A percentile compares a stretch with the other conserved stretches of the same genome.
phyloP scores from a whole-genome alignment of 1,140 invertebrate species.

The Maniola jurtina region DNA sequence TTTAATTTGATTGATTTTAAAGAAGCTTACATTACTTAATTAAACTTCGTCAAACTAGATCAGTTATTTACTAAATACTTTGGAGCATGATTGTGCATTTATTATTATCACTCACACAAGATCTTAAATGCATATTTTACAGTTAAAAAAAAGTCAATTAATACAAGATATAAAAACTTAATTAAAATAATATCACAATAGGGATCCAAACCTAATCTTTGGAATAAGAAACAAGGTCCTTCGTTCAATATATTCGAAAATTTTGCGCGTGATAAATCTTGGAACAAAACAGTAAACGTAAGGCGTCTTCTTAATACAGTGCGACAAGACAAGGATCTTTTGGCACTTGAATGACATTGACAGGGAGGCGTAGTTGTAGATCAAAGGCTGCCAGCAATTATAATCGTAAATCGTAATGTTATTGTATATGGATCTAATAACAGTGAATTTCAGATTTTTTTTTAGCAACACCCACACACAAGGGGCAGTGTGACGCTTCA shows the following conservation, averaged over 20 bases:
- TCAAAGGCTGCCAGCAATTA: no score
- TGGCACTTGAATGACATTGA: no score
- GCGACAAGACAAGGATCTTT: no score
- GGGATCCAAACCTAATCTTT: slow-evolving; percentile 23
- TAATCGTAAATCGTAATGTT: no score
- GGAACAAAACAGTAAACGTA: neutral
- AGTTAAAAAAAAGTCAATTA: slow-evolving; percentile 16
- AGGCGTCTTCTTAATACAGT: no score
- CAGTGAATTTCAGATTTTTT: no score
- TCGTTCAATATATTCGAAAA: neutral
- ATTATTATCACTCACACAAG: slow-evolving; percentile 13
- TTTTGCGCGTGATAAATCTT: slow-evolving; percentile 12
- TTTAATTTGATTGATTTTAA: neutral
- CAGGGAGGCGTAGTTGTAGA: no score
- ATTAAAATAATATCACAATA: slow-evolving; percentile 34
- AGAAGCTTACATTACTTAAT: neutral
- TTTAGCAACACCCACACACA: no score
- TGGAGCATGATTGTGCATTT: slow-evolving; percentile 27
- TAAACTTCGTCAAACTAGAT: neutral
- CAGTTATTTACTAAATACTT: slow-evolving; percentile 7
- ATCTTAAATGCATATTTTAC: slow-evolving; percentile 12
- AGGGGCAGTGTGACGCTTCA: no score
- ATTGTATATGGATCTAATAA: no score
- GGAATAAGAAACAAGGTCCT: slow-evolving; percentile 14
- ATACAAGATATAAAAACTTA: slow-evolving; percentile 19